Evolutionary conservation across 2,888 invertebrate species (phyloP).

Genomic region (Marasmarcha lunaedactyla): DNA sequence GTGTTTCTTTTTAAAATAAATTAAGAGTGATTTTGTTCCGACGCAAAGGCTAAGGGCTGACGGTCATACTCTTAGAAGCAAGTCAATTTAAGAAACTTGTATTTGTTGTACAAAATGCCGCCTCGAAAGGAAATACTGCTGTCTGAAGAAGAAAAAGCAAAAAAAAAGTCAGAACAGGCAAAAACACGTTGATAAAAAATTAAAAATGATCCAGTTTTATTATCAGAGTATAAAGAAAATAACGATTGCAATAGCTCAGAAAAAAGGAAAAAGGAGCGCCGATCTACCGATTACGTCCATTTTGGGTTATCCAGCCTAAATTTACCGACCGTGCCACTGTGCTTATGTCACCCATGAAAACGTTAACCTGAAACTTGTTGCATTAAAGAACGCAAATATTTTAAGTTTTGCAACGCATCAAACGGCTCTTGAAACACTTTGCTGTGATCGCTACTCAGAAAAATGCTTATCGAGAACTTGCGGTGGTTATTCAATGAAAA

Average conservation of each 20-base stretch:
- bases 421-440: slow-evolving; percentile 7
- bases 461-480: slow-evolving; percentile 10
- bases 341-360: slow-evolving; percentile 10
- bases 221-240: slow-evolving; percentile 7
- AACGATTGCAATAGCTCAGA: too few species aligned
- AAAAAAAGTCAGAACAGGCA: slow-evolving; percentile 10
- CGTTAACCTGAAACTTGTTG: slow-evolving; percentile 9
- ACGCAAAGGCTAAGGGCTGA: too few species aligned
- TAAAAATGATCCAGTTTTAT: slow-evolving; percentile 8
- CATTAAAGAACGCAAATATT: slow-evolving; percentile 9
- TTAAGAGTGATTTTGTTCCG: too few species aligned
- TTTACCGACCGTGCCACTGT: slow-evolving; percentile 12
- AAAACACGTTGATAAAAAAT: slow-evolving; percentile 11
- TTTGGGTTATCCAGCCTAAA: slow-evolving; percentile 10
- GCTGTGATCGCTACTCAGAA: slow-evolving; percentile 12
- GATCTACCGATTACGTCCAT: slow-evolving; percentile 9
- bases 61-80: too few species aligned
- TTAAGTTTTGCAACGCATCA: slow-evolving; percentile 8
- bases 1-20: too few species aligned
- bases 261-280: slow-evolving; percentile 9
- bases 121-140: slow-evolving; percentile 8
- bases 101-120: slow-evolving; percentile 11
- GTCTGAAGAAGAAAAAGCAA: slow-evolving; percentile 9
- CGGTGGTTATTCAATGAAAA: slow-evolving; percentile 6
- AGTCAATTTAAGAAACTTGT: too few species aligned